Percentiles rank a stretch among this genome's conserved stretches.
These are phyloP conservation scores for Eupeodes latifasciatus DNA, from an alignment of 2,888 invertebrate genomes.

Conservation along the genomic window DNA sequence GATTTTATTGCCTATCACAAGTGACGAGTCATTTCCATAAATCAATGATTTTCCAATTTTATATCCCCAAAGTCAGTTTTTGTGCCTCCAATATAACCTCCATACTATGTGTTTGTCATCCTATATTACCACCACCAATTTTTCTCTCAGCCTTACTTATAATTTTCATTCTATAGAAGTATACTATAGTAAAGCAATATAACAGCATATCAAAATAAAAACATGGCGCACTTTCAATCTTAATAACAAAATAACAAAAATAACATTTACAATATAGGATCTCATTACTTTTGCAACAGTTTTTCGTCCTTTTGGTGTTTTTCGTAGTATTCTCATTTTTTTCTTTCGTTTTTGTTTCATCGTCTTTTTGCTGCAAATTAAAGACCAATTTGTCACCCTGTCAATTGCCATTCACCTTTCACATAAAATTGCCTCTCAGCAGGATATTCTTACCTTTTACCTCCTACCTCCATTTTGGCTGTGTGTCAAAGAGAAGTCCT, in stretches of 20 bases:
- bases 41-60: constrained; percentile 40
- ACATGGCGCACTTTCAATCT: constrained; percentile 28
- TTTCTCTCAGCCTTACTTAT: neutral
- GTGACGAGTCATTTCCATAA: constrained; percentile 45
- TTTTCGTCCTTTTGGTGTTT: neutral
- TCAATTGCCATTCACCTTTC: constrained; percentile 63
- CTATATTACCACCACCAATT: neutral
- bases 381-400: constrained; percentile 72
- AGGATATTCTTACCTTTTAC: constrained; percentile 2
- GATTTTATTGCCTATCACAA: constrained; percentile 30
- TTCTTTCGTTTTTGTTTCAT: neutral
- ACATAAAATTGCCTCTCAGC: constrained; percentile 52
- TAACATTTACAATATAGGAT: constrained; percentile 49
- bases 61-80: neutral
- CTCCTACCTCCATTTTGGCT: no score
- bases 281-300: constrained; percentile 43
- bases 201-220: neutral
- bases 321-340: neutral
- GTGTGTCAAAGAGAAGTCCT: constrained; percentile 42
- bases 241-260: constrained; percentile 43
- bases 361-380: constrained; percentile 57
- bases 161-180: neutral
- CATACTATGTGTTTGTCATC: neutral
- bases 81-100: neutral
- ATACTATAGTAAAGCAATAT: neutral